phyloP scores from a whole-genome alignment of 2,888 invertebrate species.

The Calameuta filiformis region DNA sequence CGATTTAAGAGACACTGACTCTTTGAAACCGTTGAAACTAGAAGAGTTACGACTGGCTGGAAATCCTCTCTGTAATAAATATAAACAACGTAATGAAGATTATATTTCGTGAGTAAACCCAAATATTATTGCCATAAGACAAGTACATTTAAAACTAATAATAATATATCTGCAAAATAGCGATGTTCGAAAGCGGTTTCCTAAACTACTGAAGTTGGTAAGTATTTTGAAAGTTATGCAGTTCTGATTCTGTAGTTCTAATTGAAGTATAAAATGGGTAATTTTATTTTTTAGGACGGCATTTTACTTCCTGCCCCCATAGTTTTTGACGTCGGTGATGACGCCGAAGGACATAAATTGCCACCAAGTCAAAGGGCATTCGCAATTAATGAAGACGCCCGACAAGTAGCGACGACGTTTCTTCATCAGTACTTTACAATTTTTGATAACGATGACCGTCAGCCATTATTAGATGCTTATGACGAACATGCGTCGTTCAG shows the following conservation, averaged over 20 bases:
- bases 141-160: constrained; percentile 16
- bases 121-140: constrained; percentile 47
- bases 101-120: constrained; percentile 78
- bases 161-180: constrained; percentile 68
- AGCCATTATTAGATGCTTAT: constrained; percentile 82
- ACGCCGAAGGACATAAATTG: constrained; percentile 69
- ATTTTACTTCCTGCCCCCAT: constrained; percentile 82
- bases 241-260: neutral
- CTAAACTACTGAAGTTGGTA: constrained; percentile 85
- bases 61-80: constrained; percentile 81
- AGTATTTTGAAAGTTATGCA: constrained; percentile 64
- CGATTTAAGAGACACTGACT: constrained; percentile 72
- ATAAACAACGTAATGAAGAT: constrained; percentile 74
- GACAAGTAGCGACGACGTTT: constrained; percentile 78
- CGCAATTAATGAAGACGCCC: constrained; percentile 67
- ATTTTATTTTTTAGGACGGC: constrained; percentile 75
- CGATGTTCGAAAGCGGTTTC: constrained; percentile 86
- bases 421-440: constrained; percentile 84
- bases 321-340: constrained; percentile 78
- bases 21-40: constrained; percentile 75
- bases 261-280: constrained; percentile 5
- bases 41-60: constrained; percentile 80
- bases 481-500: constrained; percentile 84
- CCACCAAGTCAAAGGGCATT: constrained; percentile 78
- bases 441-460: constrained; percentile 81